These are phyloP conservation scores for Prinia subflava DNA, from an alignment of 2,113 vertebrate genomes.

Conservation along the genomic window DNA sequence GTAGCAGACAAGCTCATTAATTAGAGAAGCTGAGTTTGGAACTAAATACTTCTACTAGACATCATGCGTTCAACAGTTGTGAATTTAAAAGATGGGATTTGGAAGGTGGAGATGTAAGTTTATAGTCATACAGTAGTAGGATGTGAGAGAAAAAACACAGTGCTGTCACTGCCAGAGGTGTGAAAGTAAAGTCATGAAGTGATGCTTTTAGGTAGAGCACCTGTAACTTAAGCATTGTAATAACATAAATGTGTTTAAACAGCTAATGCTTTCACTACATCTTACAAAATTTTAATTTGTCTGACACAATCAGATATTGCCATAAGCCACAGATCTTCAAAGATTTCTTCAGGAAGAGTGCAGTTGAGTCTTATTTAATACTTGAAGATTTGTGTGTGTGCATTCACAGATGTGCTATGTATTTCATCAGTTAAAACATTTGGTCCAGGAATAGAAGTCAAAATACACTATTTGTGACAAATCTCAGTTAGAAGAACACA, in stretches of 20 bases:
- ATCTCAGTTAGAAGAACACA: not conserved
- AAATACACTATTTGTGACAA: not conserved
- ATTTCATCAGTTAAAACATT: not conserved
- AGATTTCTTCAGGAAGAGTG: not conserved
- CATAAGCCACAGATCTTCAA: not conserved
- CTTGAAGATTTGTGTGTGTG: not conserved
- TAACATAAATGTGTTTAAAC: not conserved
- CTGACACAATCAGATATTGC: not conserved
- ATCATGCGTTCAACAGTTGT: not conserved
- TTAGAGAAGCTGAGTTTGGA: not conserved
- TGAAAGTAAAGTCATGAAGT: not conserved
- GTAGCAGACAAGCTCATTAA: not conserved
- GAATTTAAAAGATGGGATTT: not conserved
- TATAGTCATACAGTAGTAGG: not conserved
- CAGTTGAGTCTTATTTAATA: not conserved
- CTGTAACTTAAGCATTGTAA: not conserved
- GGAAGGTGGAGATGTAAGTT: not conserved
- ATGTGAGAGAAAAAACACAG: not conserved
- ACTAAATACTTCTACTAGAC: not conserved
- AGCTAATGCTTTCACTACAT: not conserved
- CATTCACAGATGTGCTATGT: not conserved
- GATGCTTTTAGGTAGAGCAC: not conserved
- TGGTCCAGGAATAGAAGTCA: not conserved
- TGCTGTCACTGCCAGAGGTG: not conserved
- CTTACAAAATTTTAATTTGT: not conserved